A percentile compares a stretch with the other conserved stretches of the same genome.
Evolutionary conservation across 2,888 invertebrate genomes (phyloP).

Genomic region (Dicyrtomina minuta): DNA sequence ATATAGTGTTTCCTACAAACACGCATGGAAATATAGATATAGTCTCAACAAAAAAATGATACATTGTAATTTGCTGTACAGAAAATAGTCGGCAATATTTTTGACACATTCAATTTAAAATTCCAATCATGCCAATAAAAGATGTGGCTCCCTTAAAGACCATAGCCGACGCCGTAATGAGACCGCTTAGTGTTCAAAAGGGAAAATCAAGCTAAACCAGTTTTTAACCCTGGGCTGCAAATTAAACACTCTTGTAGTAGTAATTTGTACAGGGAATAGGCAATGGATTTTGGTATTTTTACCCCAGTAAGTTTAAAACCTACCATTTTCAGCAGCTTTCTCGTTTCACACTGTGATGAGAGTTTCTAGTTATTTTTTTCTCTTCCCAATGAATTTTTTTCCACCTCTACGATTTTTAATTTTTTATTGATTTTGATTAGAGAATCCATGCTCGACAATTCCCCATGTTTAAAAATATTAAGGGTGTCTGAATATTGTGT

Average conservation of each 20-base stretch:
- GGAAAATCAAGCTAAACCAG: constrained; percentile 33
- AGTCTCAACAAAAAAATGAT: too few relatives aligned
- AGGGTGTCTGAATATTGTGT: too few relatives aligned
- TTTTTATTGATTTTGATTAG: too few relatives aligned
- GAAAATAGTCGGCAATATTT: constrained; percentile 2
- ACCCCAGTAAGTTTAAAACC: background rate
- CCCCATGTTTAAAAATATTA: too few relatives aligned
- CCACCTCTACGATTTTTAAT: too few relatives aligned
- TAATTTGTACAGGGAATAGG: constrained; percentile 27
- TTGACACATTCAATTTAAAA: constrained; percentile 29
- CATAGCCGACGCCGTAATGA: constrained; percentile 15
- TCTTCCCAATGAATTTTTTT: too few relatives aligned
- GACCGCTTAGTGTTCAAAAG: constrained; percentile 30
- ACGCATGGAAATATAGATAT: too few relatives aligned
- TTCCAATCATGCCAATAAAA: constrained; percentile 34
- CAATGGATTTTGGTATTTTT: constrained; percentile 9
- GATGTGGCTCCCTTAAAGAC: constrained; percentile 12
- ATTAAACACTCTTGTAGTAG: constrained; percentile 29
- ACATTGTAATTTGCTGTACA: constrained; percentile 8
- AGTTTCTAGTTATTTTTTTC: too few relatives aligned
- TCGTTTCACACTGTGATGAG: too few relatives aligned
- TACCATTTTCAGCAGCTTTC: too few relatives aligned
- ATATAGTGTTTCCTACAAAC: too few relatives aligned
- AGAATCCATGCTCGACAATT: too few relatives aligned
- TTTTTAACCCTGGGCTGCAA: constrained; percentile 31